phyloP scores from a whole-genome alignment of 2,797 vertebrate species.

The Macropus fuliginosus region DNA sequence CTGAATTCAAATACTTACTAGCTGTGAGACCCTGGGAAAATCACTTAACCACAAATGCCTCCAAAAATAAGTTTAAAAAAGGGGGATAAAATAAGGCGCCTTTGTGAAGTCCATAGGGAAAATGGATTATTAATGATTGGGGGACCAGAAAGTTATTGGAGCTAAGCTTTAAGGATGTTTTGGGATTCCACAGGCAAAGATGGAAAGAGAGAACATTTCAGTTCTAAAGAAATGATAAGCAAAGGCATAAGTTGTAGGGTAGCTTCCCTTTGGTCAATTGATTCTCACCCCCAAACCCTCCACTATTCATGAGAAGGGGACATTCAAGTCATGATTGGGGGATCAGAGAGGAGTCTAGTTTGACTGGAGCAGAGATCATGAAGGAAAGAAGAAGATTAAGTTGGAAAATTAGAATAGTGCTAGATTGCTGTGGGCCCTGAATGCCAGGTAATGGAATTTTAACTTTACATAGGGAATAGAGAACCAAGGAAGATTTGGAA shows the following conservation, averaged over 20 bases:
- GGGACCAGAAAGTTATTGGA: background rate
- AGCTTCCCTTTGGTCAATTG: background rate
- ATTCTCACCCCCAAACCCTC: background rate
- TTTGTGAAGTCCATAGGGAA: background rate
- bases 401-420: background rate
- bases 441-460: background rate
- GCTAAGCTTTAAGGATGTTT: background rate
- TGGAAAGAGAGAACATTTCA: background rate
- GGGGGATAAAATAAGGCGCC: background rate
- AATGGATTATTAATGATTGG: background rate
- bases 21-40: no score
- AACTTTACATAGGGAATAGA: background rate
- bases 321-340: background rate
- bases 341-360: background rate
- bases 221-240: background rate
- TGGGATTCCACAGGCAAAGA: background rate
- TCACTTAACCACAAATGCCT: no score
- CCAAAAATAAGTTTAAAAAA: background rate
- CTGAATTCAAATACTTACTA: no score
- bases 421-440: background rate
- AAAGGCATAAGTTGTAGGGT: background rate
- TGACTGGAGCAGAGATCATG: background rate
- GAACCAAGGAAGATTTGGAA: background rate
- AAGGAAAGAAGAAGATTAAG: background rate
- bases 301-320: background rate